A percentile compares a stretch with the other conserved stretches of the same genome.
phyloP scores from a whole-genome alignment of 2,797 vertebrate genomes.

The Pteropus rufus region DNA sequence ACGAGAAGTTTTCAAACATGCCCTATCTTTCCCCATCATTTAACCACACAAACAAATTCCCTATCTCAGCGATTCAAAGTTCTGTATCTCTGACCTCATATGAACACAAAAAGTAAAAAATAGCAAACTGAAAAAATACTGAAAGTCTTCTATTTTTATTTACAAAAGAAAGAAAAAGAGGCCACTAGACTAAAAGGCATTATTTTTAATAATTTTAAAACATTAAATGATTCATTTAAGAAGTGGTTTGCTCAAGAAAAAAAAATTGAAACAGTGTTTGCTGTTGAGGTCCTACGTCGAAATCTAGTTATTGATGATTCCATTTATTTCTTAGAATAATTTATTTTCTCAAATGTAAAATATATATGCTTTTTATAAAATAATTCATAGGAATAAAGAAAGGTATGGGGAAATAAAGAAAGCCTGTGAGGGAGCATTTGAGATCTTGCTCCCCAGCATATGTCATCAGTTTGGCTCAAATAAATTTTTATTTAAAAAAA shows the following conservation, averaged over 20 bases:
- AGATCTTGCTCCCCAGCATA: too few relatives aligned
- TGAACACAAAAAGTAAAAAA: background rate
- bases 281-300: background rate
- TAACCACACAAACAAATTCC: background rate
- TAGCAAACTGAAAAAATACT: background rate
- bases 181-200: background rate
- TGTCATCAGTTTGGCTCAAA: too few relatives aligned
- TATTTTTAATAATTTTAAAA: background rate
- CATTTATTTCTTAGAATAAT: background rate
- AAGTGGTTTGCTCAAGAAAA: background rate
- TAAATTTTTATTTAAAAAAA: too few relatives aligned
- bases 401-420: background rate
- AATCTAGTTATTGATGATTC: background rate
- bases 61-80: background rate
- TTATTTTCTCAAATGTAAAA: conserved; percentile 10
- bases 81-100: background rate
- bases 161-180: background rate
- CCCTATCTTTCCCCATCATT: background rate
- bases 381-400: background rate
- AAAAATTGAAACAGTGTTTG: background rate
- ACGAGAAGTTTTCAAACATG: background rate
- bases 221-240: background rate
- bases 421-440: background rate
- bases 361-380: background rate
- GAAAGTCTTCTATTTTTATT: background rate